Evolutionary conservation across 2,797 vertebrate genomes (phyloP).

Genomic region (Pangasius larnaudii): DNA sequence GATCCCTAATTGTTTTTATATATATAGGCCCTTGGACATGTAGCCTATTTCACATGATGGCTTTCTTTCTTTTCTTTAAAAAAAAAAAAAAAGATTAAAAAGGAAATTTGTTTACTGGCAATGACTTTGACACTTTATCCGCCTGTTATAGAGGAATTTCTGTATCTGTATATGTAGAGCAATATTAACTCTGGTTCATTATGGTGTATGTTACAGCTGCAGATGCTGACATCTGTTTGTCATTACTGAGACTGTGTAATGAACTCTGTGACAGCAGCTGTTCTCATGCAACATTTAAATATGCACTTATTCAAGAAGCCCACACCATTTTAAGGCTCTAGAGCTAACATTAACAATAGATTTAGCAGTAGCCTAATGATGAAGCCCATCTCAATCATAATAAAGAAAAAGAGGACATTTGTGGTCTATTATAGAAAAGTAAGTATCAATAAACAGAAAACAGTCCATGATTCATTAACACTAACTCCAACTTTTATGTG

Average conservation of each 20-base stretch:
- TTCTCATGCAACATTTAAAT: constrained; percentile 66
- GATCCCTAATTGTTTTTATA: neutral
- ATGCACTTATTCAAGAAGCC: constrained; percentile 59
- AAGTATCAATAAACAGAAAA: neutral
- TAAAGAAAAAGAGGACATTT: neutral
- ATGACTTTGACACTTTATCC: neutral
- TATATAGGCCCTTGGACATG: too few relatives aligned
- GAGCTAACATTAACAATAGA: neutral
- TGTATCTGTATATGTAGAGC: constrained; percentile 46
- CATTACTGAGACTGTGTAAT: constrained; percentile 67
- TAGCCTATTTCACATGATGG: too few relatives aligned
- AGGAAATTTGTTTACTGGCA: neutral
- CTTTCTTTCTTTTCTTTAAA: neutral
- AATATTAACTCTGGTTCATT: constrained; percentile 64
- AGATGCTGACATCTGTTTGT: constrained; percentile 68
- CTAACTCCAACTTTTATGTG: constrained; percentile 28
- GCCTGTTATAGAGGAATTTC: neutral
- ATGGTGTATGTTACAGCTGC: constrained; percentile 33
- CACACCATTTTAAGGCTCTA: constrained; percentile 53
- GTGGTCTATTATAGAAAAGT: neutral
- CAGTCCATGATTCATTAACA: constrained; percentile 1
- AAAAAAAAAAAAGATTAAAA: neutral
- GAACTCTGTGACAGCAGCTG: constrained; percentile 67
- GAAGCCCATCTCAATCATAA: neutral
- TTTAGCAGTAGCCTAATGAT: neutral